Conservation (phyloP, 2,113 vertebrate species). For the Montifringilla adamsi region DNA sequence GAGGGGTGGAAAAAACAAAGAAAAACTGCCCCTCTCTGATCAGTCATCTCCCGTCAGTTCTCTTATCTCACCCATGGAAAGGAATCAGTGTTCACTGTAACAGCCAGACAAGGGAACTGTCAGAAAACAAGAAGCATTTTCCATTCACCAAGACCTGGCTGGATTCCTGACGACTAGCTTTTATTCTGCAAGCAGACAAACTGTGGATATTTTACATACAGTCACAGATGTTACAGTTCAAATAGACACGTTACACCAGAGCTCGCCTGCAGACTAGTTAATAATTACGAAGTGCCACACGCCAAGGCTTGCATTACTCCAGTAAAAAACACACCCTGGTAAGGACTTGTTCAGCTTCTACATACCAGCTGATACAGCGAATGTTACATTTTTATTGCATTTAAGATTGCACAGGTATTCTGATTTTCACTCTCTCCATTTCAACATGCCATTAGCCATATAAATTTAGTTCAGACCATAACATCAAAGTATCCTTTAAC, state of each 20-base stretch:
- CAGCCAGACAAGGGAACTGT: neutral
- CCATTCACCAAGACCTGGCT: neutral
- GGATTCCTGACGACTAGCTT: conserved; percentile 11
- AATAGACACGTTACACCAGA: neutral
- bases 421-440: neutral
- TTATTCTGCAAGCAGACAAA: conserved; percentile 1
- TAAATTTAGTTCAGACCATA: neutral
- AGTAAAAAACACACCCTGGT: neutral
- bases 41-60: neutral
- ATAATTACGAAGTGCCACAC: conserved; percentile 13
- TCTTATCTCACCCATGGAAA: neutral
- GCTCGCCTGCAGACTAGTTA: neutral
- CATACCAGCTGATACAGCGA: neutral
- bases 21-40: neutral
- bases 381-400: neutral
- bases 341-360: conserved; percentile 22
- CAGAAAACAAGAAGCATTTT: neutral
- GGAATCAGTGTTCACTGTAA: neutral
- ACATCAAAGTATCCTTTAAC: neutral
- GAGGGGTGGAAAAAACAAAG: neutral
- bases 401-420: neutral
- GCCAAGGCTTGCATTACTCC: conserved; percentile 14
- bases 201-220: neutral
- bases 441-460: neutral
- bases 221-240: conserved; percentile 32